Base-by-base conservation (phyloP, 2,797 vertebrate species). In the Falco novaeseelandiae region DNA sequence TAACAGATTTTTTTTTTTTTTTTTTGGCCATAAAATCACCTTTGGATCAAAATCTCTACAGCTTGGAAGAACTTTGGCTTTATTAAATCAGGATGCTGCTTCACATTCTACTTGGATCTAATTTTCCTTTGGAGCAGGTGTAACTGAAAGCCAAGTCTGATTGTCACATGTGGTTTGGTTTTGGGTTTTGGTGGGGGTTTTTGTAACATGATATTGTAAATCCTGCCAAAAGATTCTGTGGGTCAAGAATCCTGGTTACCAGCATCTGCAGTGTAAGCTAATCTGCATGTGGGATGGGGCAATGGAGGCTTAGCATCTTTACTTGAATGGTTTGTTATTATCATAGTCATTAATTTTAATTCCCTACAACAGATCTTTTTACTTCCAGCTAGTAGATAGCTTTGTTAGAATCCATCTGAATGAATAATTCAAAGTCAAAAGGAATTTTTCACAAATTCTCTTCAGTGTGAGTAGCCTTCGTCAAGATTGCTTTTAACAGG, bases 61-160 rank as follows among this genome's bases (percentile, higher is more conserved):
- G 54, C 44, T 90, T 96, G 70, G 87, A 95, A 85, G 62, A 63
- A 74, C 51, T 93, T 86, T 49, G 87, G 78, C n/a, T 84, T 93
- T 87, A 92, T 96, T 96, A 94, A 86, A 94, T 87, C 63, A 87
- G 90, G 69, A 93, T 92, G 83, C 80, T 80, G 71, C 16, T 79
- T 52, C 30, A 73, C 34, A 61, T 42, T 78, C 67, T 42, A 23
- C 63, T 78, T 76, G 89, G 55, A 93, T 76, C 65, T 88, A 40
- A 42, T 65, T 55, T n/a, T 92, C 80, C 44, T 83, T 82, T 82
- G 54, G 66, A 94, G 84, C 23, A 27, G 38, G 42, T 38, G 42
- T 51, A 73, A 49, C 90, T 87, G 51, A 88, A 91, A 93, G 86
- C 34, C 48, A 89, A 51, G 26, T 69, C 71, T 94, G 86, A 97